Conservation (phyloP, 2,113 vertebrate genomes). For the Hoplias malabaricus region DNA sequence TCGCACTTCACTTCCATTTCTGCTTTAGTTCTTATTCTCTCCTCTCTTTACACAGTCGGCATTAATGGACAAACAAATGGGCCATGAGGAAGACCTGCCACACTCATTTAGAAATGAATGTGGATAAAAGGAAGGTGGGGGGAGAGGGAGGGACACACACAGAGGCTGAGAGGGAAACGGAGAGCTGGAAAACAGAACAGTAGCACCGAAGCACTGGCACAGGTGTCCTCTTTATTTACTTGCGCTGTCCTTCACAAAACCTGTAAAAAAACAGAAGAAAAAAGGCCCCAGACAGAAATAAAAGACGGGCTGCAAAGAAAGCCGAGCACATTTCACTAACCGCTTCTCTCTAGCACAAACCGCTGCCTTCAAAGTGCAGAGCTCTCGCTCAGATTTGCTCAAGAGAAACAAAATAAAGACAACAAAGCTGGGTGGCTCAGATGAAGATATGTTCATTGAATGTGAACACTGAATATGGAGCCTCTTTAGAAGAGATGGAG, state of each 20-base stretch:
- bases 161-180: not conserved
- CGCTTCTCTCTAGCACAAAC: slow-evolving; percentile 1
- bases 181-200: not conserved
- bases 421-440: slow-evolving; percentile 37
- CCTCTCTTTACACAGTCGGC: slow-evolving; percentile 29
- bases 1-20: slow-evolving; percentile 38
- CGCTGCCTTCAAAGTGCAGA: slow-evolving; percentile 44
- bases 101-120: slow-evolving; percentile 26
- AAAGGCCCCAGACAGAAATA: slow-evolving; percentile 24
- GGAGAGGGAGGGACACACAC: not conserved
- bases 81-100: slow-evolving; percentile 31
- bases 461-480: slow-evolving; percentile 30
- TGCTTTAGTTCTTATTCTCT: slow-evolving; percentile 31
- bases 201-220: not conserved
- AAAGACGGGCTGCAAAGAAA: slow-evolving; percentile 40
- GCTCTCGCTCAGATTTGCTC: slow-evolving; percentile 37
- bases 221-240: slow-evolving; percentile 53
- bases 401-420: slow-evolving; percentile 33
- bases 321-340: slow-evolving; percentile 35
- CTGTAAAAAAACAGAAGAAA: slow-evolving; percentile 17
- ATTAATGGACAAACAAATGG: slow-evolving; percentile 49
- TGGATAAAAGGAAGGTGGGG: slow-evolving; percentile 17
- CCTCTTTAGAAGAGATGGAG: slow-evolving; percentile 19
- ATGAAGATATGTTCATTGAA: slow-evolving; percentile 25
- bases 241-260: slow-evolving; percentile 24